Evolutionary conservation across 2,797 vertebrate genomes (phyloP), one percentile per base, ranked within the genome.

Genomic region (Chiloscyllium punctatum): DNA sequence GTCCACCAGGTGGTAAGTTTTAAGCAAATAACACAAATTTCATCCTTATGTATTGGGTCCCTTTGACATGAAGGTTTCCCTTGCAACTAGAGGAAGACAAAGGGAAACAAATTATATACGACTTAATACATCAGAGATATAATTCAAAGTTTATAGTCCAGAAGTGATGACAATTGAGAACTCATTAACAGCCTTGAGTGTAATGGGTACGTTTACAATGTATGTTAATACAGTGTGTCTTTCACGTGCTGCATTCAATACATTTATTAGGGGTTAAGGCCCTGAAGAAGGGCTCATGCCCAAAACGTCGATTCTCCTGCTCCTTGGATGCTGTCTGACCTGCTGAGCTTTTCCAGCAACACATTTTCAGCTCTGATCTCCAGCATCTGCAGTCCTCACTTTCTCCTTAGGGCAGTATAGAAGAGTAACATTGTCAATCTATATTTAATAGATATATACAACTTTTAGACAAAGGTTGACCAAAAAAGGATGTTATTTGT

Each of bases 401-500:
- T n/a, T n/a, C n/a, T n/a, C n/a, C n/a, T n/a, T n/a, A 27, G 77
- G 48, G 51, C 25, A 95, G 8, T 42, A 77, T 9, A 95, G 5
- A 30, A 11, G 48, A 74, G 25, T 77, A 30, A 95, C 69, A 57
- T 53, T 74, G 96, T 96, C 97, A 97, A 96, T 96, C 95, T 96
- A 95, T 96, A 96, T 96, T 97, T 95, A 96, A 94, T 51, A 96
- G 96, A 96, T 96, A 97, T 96, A 96, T 97, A 97, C 97, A n/a
- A n/a, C n/a, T n/a, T n/a, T 97, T 97, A 97, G 96, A 96, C 96
- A 97, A 96, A 97, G 97, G 97, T 97, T 97, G 98, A 97, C 97
- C 57, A 97, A 97, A 97, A 62, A 66, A 97, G 97, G 97, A 97
- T 95, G 96, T 97, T 98, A 98, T 98, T 98, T 98, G 98, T 98